A percentile compares a stretch with the other conserved stretches of the same genome.
These are phyloP conservation scores for Drosophila formosana DNA, from an alignment of 2,888 invertebrate genomes.

Conservation along the genomic window DNA sequence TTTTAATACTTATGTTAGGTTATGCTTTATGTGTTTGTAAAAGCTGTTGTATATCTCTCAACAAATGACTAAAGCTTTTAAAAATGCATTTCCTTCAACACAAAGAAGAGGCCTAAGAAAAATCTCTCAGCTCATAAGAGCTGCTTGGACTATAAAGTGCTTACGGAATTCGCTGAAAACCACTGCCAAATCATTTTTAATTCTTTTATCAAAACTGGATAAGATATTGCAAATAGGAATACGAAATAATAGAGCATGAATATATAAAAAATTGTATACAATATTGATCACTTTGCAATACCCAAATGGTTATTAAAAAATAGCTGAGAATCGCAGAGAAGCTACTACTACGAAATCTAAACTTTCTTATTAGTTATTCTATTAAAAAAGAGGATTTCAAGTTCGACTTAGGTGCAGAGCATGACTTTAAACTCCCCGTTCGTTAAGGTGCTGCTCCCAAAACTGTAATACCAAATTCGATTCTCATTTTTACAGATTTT, in stretches of 20 bases:
- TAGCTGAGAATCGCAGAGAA: neutral
- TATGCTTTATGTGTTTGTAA: too few species aligned
- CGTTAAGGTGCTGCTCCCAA: constrained; percentile 59
- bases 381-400: constrained; percentile 32
- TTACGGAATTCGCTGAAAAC: neutral
- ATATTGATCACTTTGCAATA: neutral
- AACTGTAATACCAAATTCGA: constrained; percentile 62
- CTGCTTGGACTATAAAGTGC: neutral
- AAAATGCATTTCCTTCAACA: neutral
- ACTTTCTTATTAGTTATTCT: neutral
- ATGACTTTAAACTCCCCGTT: constrained; percentile 4
- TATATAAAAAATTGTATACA: too few species aligned
- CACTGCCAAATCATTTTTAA: neutral
- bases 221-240: neutral
- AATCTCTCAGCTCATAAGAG: neutral
- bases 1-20: accelerated
- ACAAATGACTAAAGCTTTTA: neutral
- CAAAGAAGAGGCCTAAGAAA: neutral
- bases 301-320: neutral
- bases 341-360: neutral
- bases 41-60: too few species aligned
- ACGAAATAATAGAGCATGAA: too few species aligned
- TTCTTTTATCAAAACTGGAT: neutral
- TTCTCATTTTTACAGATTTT: constrained; percentile 59
- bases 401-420: constrained; percentile 25